phyloP scores from a whole-genome alignment of 2,113 vertebrate genomes.

The Passer domesticus region DNA sequence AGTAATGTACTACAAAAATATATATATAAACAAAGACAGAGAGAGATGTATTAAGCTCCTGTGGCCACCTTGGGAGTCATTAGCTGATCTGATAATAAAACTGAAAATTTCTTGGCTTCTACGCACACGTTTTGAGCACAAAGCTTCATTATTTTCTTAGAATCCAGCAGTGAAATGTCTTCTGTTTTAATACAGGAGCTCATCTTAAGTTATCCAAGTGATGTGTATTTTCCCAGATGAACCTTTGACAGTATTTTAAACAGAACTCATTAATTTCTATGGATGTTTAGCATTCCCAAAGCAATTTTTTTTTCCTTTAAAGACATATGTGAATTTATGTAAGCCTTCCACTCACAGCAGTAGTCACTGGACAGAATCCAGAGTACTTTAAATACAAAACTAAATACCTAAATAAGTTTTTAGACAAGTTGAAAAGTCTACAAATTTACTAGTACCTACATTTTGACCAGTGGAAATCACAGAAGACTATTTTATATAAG shows the following conservation, averaged over 20 bases:
- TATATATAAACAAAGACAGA: background rate
- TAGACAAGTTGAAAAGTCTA: background rate
- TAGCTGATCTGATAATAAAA: constrained; percentile 11
- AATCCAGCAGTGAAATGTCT: background rate
- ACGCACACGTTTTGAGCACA: background rate
- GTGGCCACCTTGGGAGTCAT: background rate
- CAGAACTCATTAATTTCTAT: background rate
- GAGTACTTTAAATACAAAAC: background rate
- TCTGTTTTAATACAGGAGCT: background rate
- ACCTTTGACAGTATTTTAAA: background rate
- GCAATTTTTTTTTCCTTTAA: background rate
- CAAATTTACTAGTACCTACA: background rate
- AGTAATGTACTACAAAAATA: background rate
- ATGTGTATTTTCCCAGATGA: background rate
- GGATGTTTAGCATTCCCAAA: background rate
- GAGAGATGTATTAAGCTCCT: background rate
- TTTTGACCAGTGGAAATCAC: background rate
- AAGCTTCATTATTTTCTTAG: background rate
- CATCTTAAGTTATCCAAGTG: background rate
- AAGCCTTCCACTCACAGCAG: background rate
- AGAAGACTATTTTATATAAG: background rate
- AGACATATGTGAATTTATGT: background rate
- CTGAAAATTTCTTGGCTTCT: constrained; percentile 1
- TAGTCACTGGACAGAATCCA: background rate
- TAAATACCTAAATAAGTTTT: background rate